Percentiles rank a stretch among this genome's conserved stretches.
Conservation (phyloP, 1,140 invertebrate species). For the Ceratitis capitata region DNA sequence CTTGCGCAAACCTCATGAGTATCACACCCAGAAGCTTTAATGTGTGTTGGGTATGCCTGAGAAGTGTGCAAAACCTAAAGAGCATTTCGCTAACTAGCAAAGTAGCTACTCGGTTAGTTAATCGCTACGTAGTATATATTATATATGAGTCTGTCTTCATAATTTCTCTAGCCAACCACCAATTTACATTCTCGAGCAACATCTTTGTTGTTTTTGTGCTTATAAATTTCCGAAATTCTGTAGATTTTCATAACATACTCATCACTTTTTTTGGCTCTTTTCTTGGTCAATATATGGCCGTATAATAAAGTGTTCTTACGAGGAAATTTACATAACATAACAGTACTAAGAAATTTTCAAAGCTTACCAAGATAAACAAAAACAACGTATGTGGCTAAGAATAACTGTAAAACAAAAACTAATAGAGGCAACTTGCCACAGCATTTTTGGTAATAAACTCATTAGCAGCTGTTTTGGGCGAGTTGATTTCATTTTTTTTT, state of each 20-base stretch:
- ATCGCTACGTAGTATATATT: neutral
- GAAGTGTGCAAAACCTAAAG: too few species aligned
- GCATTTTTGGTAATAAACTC: constrained; percentile 34
- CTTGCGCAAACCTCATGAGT: too few species aligned
- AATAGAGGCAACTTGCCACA: neutral
- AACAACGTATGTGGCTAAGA: neutral
- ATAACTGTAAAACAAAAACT: neutral
- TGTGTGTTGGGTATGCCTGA: too few species aligned
- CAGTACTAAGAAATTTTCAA: neutral
- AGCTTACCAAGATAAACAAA: neutral
- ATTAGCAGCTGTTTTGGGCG: constrained; percentile 24
- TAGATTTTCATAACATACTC: neutral
- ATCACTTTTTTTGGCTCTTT: too few species aligned
- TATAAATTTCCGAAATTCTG: neutral
- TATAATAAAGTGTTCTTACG: neutral
- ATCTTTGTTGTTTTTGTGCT: neutral
- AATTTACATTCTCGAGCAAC: neutral
- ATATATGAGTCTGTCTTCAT: too few species aligned
- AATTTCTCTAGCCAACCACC: neutral
- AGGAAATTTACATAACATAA: neutral
- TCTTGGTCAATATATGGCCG: neutral
- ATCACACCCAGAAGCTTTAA: too few species aligned
- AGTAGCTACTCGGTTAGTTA: neutral
- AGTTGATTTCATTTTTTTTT: too few species aligned
- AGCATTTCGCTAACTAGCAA: too few species aligned